Conservation (phyloP, 2,888 invertebrate genomes). For the Luperina testacea region DNA sequence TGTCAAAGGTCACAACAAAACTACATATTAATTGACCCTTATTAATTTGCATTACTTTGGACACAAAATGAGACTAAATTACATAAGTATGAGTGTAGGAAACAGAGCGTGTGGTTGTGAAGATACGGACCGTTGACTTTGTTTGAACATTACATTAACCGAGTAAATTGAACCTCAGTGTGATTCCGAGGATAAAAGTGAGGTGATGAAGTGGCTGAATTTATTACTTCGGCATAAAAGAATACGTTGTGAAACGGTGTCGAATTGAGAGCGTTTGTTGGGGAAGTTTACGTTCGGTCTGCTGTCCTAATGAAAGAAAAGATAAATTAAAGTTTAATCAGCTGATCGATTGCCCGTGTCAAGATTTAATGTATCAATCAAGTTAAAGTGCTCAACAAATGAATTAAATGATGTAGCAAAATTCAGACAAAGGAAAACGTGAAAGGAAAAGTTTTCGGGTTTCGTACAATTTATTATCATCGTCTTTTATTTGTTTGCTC, state of each 20-base stretch:
- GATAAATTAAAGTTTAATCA: constrained; percentile 25
- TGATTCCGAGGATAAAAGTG: constrained; percentile 43
- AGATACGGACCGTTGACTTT: constrained; percentile 66
- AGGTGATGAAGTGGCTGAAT: constrained; percentile 36
- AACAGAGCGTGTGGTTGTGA: constrained; percentile 72
- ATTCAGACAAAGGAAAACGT: constrained; percentile 25
- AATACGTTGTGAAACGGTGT: constrained; percentile 30
- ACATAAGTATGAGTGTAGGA: constrained; percentile 65
- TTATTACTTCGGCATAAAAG: constrained; percentile 29
- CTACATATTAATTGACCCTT: constrained; percentile 37
- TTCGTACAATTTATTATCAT: constrained; percentile 11
- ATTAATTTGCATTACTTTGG: constrained; percentile 60
- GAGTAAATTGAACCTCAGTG: constrained; percentile 53
- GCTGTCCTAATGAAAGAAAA: constrained; percentile 3
- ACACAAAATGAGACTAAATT: constrained; percentile 50
- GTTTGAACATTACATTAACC: constrained; percentile 63
- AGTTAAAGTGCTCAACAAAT: constrained; percentile 1
- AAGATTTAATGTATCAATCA: constrained; percentile 35
- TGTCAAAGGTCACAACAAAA: constrained; percentile 45
- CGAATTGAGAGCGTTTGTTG: constrained; percentile 25
- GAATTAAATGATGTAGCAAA: neutral
- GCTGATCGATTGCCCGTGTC: neutral
- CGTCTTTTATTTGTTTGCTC: constrained; percentile 46
- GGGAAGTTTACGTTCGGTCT: constrained; percentile 2
- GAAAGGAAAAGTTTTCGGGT: constrained; percentile 22